Evolutionary conservation across 2,113 vertebrate genomes (phyloP), one percentile per base, ranked within the genome.

Genomic region (Physeter macrocephalus): DNA sequence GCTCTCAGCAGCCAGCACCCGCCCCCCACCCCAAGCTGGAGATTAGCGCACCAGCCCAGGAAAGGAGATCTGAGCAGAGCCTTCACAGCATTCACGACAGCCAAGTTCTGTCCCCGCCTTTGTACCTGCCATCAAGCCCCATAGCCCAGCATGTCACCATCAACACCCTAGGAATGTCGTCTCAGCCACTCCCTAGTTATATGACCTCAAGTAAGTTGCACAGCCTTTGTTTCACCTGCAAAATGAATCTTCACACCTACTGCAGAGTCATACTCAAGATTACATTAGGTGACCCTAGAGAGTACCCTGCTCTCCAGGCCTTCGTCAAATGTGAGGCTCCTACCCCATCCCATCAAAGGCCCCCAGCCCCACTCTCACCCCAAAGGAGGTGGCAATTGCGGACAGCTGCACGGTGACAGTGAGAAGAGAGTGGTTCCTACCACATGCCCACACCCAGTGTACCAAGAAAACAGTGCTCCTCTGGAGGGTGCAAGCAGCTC

Each of bases 391-490:
- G 0, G n/a, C 41, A 21, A 29, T 29, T 57, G 25, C n/a, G 1
- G 31, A n/a, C 3, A 6, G 75, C 54, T 41, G 36, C 10, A 7
- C 1, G 1, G 29, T 54, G 29, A 49, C 13, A 59, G 7, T 1
- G 25, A 71, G 34, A 62, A 59, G 49, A 62, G 27, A 64, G 36
- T 3, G 46, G 31, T 36, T 14, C 61, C 88, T 0, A 7, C 4
- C 3, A 0, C 57, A 0, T 75, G 69, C 57, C 27, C 67, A n/a
- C 3, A 43, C 61, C 85, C 39, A 88, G 18, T 39, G 94, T 72
- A 31, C 4, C 5, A 2, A 93, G 95, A 78, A 81, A 95, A 85
- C 34, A 31, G 2, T 17, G 92, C 4, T 23, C 95, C 94, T 89
- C 62, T 10, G 9, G 57, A 8, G 92, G 2, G 77, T 78, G 8